Conservation (phyloP, 2,888 invertebrate species). For the Ametastegia equiseti region DNA sequence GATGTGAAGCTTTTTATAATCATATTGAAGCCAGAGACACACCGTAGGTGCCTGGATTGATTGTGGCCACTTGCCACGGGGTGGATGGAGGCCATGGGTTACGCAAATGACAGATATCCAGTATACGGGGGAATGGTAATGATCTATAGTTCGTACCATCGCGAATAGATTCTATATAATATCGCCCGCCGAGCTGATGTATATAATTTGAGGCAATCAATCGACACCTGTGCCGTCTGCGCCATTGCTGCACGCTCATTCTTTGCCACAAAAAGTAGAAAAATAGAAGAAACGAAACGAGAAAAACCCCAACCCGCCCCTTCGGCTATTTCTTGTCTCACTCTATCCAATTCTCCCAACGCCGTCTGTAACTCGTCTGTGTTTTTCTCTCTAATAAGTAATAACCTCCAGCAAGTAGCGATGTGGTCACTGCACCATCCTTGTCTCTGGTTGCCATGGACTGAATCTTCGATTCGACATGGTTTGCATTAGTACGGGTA, state of each 20-base stretch:
- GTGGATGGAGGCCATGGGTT: conserved; percentile 16
- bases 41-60: background rate
- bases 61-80: conserved; percentile 12
- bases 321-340: background rate
- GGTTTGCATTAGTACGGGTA: background rate
- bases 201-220: conserved; percentile 46
- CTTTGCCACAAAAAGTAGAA: conserved; percentile 21
- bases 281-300: background rate
- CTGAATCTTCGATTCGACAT: conserved; percentile 35
- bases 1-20: background rate
- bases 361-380: conserved; percentile 7
- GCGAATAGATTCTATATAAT: conserved; percentile 41
- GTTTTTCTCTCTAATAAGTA: conserved; percentile 39
- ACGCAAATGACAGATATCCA: conserved; percentile 43
- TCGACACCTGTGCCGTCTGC: conserved; percentile 42
- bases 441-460: background rate
- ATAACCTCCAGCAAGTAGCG: conserved; percentile 9
- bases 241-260: conserved; percentile 44
- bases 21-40: background rate
- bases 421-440: conserved; percentile 12
- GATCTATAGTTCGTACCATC: conserved; percentile 38
- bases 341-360: background rate
- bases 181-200: conserved; percentile 38
- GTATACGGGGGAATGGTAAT: conserved; percentile 27
- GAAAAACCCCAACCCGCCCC: background rate